Conservation (phyloP, 2,113 vertebrate species). For the Fregetta grallaria region DNA sequence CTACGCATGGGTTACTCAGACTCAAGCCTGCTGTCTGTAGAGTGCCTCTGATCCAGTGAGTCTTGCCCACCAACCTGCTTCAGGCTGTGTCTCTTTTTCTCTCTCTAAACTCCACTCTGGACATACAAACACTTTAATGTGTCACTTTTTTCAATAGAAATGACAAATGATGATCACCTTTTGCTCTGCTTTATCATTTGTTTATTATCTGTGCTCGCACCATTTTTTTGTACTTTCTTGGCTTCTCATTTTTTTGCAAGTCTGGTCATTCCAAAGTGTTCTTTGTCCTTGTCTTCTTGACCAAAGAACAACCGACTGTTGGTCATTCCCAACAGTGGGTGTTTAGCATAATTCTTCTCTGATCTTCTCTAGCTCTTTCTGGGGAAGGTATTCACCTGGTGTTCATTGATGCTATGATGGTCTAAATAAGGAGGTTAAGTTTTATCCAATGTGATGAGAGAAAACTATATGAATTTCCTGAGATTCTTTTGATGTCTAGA, state of each 20-base stretch:
- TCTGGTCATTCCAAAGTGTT: neutral
- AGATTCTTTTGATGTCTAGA: neutral
- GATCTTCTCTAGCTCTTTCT: neutral
- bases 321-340: neutral
- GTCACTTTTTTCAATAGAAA: neutral
- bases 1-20: fast-evolving
- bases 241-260: neutral
- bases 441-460: neutral
- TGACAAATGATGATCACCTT: neutral
- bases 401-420: neutral
- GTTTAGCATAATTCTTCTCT: neutral
- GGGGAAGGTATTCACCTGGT: neutral
- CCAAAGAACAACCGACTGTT: no score
- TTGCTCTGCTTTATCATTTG: neutral
- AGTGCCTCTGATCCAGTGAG: neutral
- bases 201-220: neutral
- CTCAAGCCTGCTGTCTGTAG: neutral
- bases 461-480: neutral
- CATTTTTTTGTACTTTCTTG: neutral
- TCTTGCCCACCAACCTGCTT: neutral
- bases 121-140: neutral
- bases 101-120: neutral
- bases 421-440: neutral
- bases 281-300: no score
- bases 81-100: neutral